Evolutionary conservation across 2,797 vertebrate species (phyloP).

Genomic region (Rhadinocentrus ornatus): DNA sequence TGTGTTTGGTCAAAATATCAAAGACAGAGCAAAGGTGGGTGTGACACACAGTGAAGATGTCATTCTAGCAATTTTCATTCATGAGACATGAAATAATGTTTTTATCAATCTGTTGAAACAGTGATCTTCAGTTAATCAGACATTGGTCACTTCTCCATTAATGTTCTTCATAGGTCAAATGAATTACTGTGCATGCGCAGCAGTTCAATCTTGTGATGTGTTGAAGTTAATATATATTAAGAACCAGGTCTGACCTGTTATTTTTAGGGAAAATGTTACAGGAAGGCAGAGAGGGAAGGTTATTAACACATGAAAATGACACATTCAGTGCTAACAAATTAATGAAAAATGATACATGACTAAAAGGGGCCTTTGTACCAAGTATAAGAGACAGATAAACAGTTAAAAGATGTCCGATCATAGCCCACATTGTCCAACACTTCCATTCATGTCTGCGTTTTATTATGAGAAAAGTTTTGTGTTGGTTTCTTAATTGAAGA

Average conservation of each 20-base stretch:
- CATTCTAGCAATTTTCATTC: background rate
- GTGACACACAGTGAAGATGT: background rate
- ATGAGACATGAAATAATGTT: background rate
- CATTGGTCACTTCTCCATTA: background rate
- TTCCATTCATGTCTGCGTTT: background rate
- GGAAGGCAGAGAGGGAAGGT: background rate
- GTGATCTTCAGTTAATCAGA: background rate
- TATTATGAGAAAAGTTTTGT: background rate
- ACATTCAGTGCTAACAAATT: background rate
- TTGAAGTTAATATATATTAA: background rate
- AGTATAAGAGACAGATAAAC: background rate
- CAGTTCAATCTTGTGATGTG: background rate
- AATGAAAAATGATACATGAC: background rate
- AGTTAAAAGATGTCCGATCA: background rate
- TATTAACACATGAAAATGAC: background rate
- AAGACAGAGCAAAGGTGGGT: constrained; percentile 95
- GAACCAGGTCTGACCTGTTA: background rate
- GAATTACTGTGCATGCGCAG: background rate
- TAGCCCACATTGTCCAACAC: background rate
- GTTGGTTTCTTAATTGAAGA: background rate
- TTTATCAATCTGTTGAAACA: background rate
- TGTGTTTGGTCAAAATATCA: constrained; percentile 96
- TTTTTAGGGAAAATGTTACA: background rate
- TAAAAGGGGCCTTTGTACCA: background rate
- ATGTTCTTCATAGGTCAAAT: background rate